Conservation (phyloP, 1,140 invertebrate species). For the Cecropterus lyciades region DNA sequence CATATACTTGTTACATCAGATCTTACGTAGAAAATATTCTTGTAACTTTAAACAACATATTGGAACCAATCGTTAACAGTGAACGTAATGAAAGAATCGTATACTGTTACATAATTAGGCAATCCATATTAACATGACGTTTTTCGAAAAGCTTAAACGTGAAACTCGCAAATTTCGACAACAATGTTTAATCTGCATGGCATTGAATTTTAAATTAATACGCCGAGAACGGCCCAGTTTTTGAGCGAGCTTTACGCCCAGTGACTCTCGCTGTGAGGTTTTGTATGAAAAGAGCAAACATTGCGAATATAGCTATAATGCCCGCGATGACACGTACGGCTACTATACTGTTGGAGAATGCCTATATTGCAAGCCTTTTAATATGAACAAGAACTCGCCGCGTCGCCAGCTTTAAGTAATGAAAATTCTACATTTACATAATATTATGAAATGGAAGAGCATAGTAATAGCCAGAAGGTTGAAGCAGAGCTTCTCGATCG, state of each 20-base stretch:
- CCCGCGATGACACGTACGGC: not conserved
- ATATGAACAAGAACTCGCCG: not conserved
- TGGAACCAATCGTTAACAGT: no score
- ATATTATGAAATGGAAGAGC: no score
- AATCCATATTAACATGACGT: not conserved
- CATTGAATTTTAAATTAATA: slow-evolving; percentile 18
- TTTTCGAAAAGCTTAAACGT: not conserved
- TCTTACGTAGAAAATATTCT: no score
- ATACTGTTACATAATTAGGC: not conserved
- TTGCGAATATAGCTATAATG: slow-evolving; percentile 20
- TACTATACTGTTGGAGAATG: not conserved
- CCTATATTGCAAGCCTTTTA: not conserved
- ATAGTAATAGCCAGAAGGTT: no score
- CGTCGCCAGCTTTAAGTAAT: not conserved
- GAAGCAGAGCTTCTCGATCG: no score
- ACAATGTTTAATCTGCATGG: slow-evolving; percentile 10
- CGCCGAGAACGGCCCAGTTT: slow-evolving; percentile 11
- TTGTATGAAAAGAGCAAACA: slow-evolving; percentile 19
- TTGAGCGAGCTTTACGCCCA: slow-evolving; percentile 15
- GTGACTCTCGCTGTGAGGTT: slow-evolving; percentile 13
- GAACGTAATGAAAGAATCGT: no score
- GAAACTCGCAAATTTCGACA: not conserved
- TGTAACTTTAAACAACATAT: no score
- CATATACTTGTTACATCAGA: no score
- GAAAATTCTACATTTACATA: not conserved